Conservation (phyloP, 2,113 vertebrate species). For the Leuciscus idus region DNA sequence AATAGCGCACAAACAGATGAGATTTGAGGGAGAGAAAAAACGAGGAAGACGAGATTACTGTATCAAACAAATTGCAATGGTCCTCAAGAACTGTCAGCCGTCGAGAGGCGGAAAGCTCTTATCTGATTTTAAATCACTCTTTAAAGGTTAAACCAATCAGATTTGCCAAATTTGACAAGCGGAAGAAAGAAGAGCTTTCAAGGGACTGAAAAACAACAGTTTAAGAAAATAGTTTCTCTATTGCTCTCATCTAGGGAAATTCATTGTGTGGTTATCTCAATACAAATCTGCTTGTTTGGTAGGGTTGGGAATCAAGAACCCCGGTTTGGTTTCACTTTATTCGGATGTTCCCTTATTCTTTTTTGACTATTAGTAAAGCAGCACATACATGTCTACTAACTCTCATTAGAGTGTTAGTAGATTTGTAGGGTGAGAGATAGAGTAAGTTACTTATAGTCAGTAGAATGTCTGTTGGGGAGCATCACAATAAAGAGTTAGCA, state of each 20-base stretch:
- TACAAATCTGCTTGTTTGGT: constrained; percentile 28
- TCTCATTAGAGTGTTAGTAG: too few species aligned
- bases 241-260: neutral
- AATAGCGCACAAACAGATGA: constrained; percentile 49
- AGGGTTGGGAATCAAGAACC: neutral
- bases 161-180: constrained; percentile 8
- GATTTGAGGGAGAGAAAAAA: neutral
- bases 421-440: too few species aligned
- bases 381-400: too few species aligned
- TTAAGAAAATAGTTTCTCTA: constrained; percentile 13
- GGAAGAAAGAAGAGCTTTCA: neutral
- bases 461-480: too few species aligned
- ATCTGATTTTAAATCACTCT: constrained; percentile 43
- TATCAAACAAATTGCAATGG: constrained; percentile 44
- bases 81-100: constrained; percentile 27
- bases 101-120: constrained; percentile 8
- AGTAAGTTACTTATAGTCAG: too few species aligned
- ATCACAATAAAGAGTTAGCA: too few species aligned
- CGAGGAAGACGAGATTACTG: neutral
- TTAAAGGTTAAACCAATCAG: constrained; percentile 36
- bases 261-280: neutral
- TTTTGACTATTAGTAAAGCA: too few species aligned
- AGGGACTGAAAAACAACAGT: constrained; percentile 8
- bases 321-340: too few species aligned
- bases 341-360: too few species aligned